These are phyloP conservation scores for Limosa lapponica DNA, from an alignment of 2,797 vertebrate species.

Conservation along the genomic window DNA sequence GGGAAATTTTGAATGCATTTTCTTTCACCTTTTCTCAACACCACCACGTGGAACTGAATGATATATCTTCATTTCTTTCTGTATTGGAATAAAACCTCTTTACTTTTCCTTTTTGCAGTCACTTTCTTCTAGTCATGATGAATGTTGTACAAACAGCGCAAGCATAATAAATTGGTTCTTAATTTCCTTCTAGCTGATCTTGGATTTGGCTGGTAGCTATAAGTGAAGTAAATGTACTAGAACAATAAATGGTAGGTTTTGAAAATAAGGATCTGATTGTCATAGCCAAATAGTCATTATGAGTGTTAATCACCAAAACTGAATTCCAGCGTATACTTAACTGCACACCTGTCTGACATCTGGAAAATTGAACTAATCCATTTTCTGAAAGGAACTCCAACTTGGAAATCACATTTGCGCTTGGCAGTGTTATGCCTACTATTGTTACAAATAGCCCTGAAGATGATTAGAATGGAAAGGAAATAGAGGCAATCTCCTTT, in stretches of 20 bases:
- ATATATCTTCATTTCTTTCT: slow-evolving; percentile 64
- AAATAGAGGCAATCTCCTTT: slow-evolving; percentile 59
- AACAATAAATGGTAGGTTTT: slow-evolving; percentile 67
- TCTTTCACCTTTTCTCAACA: neutral
- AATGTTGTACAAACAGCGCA: slow-evolving; percentile 60
- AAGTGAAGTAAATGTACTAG: slow-evolving; percentile 67
- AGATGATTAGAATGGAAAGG: slow-evolving; percentile 63
- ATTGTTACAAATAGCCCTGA: slow-evolving; percentile 64
- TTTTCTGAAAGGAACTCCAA: slow-evolving; percentile 66
- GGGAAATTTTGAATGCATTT: slow-evolving; percentile 6
- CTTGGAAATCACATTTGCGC: slow-evolving; percentile 58
- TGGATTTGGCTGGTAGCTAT: slow-evolving; percentile 59
- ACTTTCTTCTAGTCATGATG: slow-evolving; percentile 71
- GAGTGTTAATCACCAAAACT: slow-evolving; percentile 62
- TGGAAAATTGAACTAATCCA: slow-evolving; percentile 75
- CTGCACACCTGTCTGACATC: slow-evolving; percentile 73
- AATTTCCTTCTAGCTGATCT: slow-evolving; percentile 68
- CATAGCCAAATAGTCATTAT: slow-evolving; percentile 68
- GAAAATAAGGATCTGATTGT: slow-evolving; percentile 66
- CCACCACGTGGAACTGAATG: neutral
- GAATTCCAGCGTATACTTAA: slow-evolving; percentile 70
- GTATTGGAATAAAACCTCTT: slow-evolving; percentile 42
- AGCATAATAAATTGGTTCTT: slow-evolving; percentile 70
- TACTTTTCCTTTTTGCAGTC: slow-evolving; percentile 51
- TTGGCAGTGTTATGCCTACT: slow-evolving; percentile 56